Conservation (phyloP, 2,888 invertebrate genomes). For the Griposia aprilina region DNA sequence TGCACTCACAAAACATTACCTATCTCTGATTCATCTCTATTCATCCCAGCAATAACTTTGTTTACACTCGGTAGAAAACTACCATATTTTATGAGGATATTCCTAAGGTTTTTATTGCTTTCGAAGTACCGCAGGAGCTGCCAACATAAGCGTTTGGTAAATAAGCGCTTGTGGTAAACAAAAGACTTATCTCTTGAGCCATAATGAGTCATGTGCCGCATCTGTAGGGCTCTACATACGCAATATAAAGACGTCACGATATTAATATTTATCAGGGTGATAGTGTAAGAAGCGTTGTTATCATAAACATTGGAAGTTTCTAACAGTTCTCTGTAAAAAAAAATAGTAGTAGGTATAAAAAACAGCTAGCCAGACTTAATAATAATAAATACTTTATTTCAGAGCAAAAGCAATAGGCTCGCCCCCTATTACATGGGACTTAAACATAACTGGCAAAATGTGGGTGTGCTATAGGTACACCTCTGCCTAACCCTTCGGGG, state of each 20-base stretch:
- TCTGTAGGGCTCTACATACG: constrained; percentile 46
- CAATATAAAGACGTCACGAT: constrained; percentile 41
- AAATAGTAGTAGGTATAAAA: not conserved
- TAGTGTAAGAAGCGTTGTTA: constrained; percentile 10
- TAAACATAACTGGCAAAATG: no score
- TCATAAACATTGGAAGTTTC: not conserved
- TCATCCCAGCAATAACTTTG: not conserved
- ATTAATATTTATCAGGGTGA: constrained; percentile 52
- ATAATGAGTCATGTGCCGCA: constrained; percentile 55
- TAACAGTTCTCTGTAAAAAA: not conserved
- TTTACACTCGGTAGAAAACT: constrained; percentile 8
- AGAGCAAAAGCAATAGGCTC: no score
- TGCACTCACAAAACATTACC: not conserved
- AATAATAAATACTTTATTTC: no score
- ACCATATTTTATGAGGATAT: constrained; percentile 39
- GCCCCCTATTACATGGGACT: no score
- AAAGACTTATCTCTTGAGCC: constrained; percentile 60
- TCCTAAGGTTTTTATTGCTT: constrained; percentile 50
- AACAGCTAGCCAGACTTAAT: not conserved
- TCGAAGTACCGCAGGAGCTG: constrained; percentile 34
- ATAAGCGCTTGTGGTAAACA: constrained; percentile 56
- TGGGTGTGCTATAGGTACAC: no score
- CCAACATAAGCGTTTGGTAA: constrained; percentile 47
- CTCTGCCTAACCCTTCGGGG: no score
- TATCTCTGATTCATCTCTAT: not conserved